Evolutionary conservation across 2,888 invertebrate genomes (phyloP).

Genomic region (Clanis bilineata): DNA sequence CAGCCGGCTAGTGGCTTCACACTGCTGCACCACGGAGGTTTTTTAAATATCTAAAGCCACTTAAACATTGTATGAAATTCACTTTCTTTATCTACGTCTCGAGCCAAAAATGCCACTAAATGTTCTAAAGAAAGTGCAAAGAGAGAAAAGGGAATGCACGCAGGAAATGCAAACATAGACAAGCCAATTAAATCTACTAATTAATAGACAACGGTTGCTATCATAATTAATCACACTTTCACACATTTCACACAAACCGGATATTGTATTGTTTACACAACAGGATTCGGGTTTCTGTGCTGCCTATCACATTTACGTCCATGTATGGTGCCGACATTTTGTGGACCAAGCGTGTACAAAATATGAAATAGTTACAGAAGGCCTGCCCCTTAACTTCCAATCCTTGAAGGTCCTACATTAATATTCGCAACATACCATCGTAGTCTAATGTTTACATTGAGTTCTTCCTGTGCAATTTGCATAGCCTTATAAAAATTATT

Average conservation of each 20-base stretch:
- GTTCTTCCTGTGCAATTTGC: slow-evolving; percentile 12
- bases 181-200: slow-evolving; percentile 16
- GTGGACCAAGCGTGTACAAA: slow-evolving; percentile 3
- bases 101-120: not conserved
- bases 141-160: not conserved
- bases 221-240: slow-evolving; percentile 31
- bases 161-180: slow-evolving; percentile 10
- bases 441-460: slow-evolving; percentile 5
- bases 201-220: slow-evolving; percentile 26
- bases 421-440: slow-evolving; percentile 6
- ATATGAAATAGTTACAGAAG: slow-evolving; percentile 19
- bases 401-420: slow-evolving; percentile 12
- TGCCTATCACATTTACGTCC: slow-evolving; percentile 37
- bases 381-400: not conserved
- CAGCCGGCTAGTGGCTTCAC: too few species aligned
- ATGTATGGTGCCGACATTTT: slow-evolving; percentile 31
- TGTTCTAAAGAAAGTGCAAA: not conserved
- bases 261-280: slow-evolving; percentile 47
- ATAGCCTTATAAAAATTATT: slow-evolving; percentile 1
- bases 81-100: too few species aligned
- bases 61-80: too few species aligned
- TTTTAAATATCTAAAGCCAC: too few species aligned
- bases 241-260: slow-evolving; percentile 46
- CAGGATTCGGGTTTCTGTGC: slow-evolving; percentile 60
- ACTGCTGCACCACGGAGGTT: too few species aligned